A percentile compares a stretch with the other conserved stretches of the same genome.
Evolutionary conservation across 2,888 invertebrate genomes (phyloP).

Genomic region (Melanostoma scalare): DNA sequence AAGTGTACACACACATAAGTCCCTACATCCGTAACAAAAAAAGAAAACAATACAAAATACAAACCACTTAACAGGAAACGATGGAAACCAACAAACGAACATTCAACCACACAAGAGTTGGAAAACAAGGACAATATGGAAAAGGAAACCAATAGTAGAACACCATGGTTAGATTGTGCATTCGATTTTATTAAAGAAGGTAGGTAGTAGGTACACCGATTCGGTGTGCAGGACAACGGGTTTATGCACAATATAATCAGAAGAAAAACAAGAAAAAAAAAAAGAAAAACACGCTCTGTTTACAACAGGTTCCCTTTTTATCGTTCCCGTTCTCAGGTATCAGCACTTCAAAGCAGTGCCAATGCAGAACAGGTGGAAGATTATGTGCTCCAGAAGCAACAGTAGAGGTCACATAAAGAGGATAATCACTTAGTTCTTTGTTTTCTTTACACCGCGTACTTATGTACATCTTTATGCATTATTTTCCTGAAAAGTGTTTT

Average conservation of each 20-base stretch:
- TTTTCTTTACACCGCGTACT: not conserved
- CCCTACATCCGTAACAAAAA: slow-evolving; percentile 21
- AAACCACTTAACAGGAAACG: slow-evolving; percentile 63
- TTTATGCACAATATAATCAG: slow-evolving; percentile 35
- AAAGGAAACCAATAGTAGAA: slow-evolving; percentile 19
- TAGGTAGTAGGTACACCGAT: not conserved
- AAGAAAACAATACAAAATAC: slow-evolving; percentile 62
- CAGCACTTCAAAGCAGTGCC: slow-evolving; percentile 21
- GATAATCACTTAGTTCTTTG: slow-evolving; percentile 10
- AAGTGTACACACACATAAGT: too few relatives aligned
- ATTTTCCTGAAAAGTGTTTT: too few relatives aligned
- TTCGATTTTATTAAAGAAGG: slow-evolving; percentile 2
- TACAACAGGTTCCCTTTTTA: slow-evolving; percentile 62
- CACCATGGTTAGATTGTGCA: slow-evolving; percentile 56
- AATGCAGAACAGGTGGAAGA: slow-evolving; percentile 64
- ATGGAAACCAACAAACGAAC: slow-evolving; percentile 56
- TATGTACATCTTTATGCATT: not conserved
- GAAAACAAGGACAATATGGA: slow-evolving; percentile 3
- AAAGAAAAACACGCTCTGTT: slow-evolving; percentile 28
- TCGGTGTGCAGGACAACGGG: slow-evolving; percentile 36
- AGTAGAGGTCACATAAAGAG: slow-evolving; percentile 49
- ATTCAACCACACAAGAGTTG: slow-evolving; percentile 32
- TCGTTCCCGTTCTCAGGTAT: slow-evolving; percentile 16
- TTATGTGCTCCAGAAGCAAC: slow-evolving; percentile 35
- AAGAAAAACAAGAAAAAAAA: slow-evolving; percentile 10